Evolutionary conservation across 1,140 invertebrate genomes (phyloP).

Genomic region (Euglossa dilemma): DNA sequence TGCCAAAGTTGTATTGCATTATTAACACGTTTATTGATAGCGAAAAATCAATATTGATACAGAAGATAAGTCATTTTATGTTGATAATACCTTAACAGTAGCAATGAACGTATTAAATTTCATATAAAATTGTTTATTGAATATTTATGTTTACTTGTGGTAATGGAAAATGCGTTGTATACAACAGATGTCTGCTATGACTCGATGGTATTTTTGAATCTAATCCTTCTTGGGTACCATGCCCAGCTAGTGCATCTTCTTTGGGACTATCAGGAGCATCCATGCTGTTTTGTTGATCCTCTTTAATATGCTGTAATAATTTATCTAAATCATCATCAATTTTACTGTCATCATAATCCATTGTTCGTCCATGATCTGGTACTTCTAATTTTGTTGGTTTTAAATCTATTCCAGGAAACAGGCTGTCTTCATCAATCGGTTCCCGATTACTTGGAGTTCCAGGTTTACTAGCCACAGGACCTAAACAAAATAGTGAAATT

Average conservation of each 20-base stretch:
- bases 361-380: constrained; percentile 80
- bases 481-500: constrained; percentile 56
- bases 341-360: constrained; percentile 95
- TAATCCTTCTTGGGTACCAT: constrained; percentile 75
- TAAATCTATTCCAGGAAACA: constrained; percentile 87
- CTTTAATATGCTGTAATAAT: constrained; percentile 94
- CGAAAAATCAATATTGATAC: no score
- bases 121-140: neutral
- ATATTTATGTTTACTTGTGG: constrained; percentile 84
- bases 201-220: constrained; percentile 78
- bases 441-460: constrained; percentile 80
- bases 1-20: no score
- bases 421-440: constrained; percentile 85
- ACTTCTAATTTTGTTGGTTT: constrained; percentile 84
- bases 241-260: constrained; percentile 83
- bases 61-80: no score
- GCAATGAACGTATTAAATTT: no score
- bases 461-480: constrained; percentile 78
- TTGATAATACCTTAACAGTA: no score
- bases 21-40: no score
- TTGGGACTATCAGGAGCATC: constrained; percentile 93
- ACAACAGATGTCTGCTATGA: constrained; percentile 92
- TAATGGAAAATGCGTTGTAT: constrained; percentile 95
- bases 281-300: constrained; percentile 94
- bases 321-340: constrained; percentile 96